Base-by-base conservation (phyloP, 1,140 invertebrate genomes). In the Holcopasites calliopsidis region DNA sequence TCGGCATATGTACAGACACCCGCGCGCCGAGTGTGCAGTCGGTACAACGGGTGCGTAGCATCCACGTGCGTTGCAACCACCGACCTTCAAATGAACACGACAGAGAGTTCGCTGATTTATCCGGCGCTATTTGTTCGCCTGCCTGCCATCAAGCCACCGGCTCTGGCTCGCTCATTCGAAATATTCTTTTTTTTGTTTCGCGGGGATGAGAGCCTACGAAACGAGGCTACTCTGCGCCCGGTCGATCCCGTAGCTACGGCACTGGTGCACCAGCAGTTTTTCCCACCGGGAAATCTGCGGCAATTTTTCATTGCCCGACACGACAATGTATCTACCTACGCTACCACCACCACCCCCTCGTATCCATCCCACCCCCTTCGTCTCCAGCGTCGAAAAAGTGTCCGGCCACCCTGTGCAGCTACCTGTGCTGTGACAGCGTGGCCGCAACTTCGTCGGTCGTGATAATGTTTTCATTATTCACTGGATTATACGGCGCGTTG, bases 401-500 rank as follows among this genome's bases (percentile, higher is more conserved):
- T 76, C 70, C 79, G 10, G 11, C 38, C 47, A 18, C 33, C 44
- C 64, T 35, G 31, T 40, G 23, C 54, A 11, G 16, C 49, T 77
- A 73, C 61, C 75, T 66, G 58, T 47, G 58, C 65, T 44, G 38
- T n/a, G 65, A 78, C 70, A 18, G 40, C 47, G 71, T 50, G 62
- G 42, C 77, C 55, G 74, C 73, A n/a, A 77, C 73, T 80, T 79
- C 70, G 73, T 71, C 64, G 35, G 60, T 60, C 60, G 72, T 60
- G 82, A 84, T 84, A 84, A 84, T 84, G 83, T 84, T 84, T 84
- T 84, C 83, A 84, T 84, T 84, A 84, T 84, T 84, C 82, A 84
- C 70, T 57, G 82, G 82, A 83, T 84, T 84, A 84, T 84, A 84
- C 69, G 69, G 18, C 64, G 58, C 69, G 73, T 74, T 49, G 57